phyloP scores from a whole-genome alignment of 1,140 invertebrate species.

The Drosophila orena region DNA sequence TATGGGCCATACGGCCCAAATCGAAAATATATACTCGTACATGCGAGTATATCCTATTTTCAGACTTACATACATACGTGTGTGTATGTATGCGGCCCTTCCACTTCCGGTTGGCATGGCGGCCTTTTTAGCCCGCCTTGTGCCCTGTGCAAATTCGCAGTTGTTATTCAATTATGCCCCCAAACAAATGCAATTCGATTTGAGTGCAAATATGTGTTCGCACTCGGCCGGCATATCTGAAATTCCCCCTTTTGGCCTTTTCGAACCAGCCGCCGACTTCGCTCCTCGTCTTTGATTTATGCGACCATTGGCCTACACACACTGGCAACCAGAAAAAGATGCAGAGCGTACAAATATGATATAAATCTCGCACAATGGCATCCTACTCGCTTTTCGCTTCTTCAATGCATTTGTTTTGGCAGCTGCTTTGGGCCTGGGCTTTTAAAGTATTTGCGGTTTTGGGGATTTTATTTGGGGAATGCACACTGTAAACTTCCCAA shows the following conservation, averaged over 20 bases:
- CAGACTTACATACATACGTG: too few relatives aligned
- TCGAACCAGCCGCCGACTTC: conserved; percentile 40
- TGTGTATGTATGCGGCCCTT: conserved; percentile 52
- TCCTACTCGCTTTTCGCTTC: neutral
- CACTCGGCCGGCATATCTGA: conserved; percentile 28
- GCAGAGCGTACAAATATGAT: neutral
- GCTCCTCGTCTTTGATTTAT: conserved; percentile 55
- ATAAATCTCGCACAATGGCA: conserved; percentile 14
- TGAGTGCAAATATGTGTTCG: conserved; percentile 81
- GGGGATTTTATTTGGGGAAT: conserved; percentile 11
- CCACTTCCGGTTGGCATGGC: conserved; percentile 59
- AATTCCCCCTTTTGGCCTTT: conserved; percentile 19
- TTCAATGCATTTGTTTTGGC: conserved; percentile 35
- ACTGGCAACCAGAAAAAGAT: neutral
- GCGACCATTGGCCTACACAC: conserved; percentile 53
- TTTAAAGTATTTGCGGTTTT: conserved; percentile 7
- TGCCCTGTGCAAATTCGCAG: conserved; percentile 32
- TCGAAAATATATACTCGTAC: neutral
- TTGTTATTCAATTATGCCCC: conserved; percentile 72
- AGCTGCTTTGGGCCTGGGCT: conserved; percentile 14
- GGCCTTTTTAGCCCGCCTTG: conserved; percentile 46
- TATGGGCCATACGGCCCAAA: conserved; percentile 24
- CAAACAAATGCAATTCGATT: conserved; percentile 72
- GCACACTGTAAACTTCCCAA: conserved; percentile 1
- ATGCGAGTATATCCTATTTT: conserved; percentile 4